Evolutionary conservation across 2,113 vertebrate species (phyloP).

Genomic region (Puntigrus tetrazona): DNA sequence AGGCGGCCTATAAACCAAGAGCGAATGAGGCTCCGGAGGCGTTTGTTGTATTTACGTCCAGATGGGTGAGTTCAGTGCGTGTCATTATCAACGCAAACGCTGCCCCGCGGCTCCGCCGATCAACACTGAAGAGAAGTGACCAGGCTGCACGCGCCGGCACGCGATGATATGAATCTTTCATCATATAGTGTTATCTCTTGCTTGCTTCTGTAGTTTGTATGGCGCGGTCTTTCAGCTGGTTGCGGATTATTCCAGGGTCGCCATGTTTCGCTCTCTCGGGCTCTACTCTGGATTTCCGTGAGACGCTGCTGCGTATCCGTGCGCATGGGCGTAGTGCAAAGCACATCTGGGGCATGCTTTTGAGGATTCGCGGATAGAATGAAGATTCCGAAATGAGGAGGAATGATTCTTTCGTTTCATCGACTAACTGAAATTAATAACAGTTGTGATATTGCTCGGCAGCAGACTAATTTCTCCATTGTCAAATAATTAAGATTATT

Average conservation of each 20-base stretch:
- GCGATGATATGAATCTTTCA: constrained; percentile 94
- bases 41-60: constrained; percentile 78
- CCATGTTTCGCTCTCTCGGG: constrained; percentile 87
- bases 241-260: constrained; percentile 97
- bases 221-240: constrained; percentile 96
- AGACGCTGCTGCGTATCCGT: constrained; percentile 61
- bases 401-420: neutral
- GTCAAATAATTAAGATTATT: neutral
- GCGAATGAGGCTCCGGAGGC: no score
- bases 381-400: neutral
- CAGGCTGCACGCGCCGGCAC: constrained; percentile 85
- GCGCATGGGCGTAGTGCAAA: constrained; percentile 65
- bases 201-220: constrained; percentile 95
- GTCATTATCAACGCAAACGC: constrained; percentile 32
- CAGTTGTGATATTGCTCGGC: no score
- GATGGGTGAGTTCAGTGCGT: constrained; percentile 51
- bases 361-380: neutral
- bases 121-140: constrained; percentile 25
- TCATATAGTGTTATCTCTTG: constrained; percentile 96
- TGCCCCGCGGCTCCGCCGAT: neutral
- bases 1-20: constrained; percentile 21
- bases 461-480: no score
- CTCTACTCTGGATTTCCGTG: constrained; percentile 62
- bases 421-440: no score
- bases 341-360: constrained; percentile 68